Percentiles rank a stretch among this genome's conserved stretches.
phyloP scores from a whole-genome alignment of 2,113 vertebrate genomes.

The Mionectes macconnelli region DNA sequence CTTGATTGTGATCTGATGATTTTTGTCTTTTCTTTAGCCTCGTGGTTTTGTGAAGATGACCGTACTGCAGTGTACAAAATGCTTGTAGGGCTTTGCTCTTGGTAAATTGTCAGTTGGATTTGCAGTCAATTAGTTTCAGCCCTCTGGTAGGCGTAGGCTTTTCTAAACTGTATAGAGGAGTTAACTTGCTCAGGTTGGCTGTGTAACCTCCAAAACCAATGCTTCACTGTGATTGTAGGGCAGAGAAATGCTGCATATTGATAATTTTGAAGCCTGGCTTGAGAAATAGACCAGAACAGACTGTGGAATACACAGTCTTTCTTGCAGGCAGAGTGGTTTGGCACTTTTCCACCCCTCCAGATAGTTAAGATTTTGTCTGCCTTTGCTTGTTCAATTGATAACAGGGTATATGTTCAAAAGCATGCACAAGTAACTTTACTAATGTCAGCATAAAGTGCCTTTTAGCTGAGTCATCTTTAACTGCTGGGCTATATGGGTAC shows the following conservation, averaged over 20 bases:
- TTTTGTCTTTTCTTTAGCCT: not conserved
- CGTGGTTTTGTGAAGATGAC: accelerated
- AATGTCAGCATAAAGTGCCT: not conserved
- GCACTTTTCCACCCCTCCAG: accelerated
- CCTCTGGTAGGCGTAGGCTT: not conserved
- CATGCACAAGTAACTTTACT: not conserved
- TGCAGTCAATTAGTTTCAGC: not conserved
- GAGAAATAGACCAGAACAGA: not conserved
- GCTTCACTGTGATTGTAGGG: not conserved
- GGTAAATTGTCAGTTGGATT: not conserved
- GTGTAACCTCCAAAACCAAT: not conserved
- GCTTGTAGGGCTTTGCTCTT: not conserved
- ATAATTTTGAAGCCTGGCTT: not conserved
- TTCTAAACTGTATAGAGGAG: not conserved
- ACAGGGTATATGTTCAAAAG: not conserved
- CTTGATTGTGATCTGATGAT: accelerated
- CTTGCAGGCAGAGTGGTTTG: not conserved
- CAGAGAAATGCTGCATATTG: not conserved
- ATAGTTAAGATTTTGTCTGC: not conserved
- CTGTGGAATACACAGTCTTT: not conserved
- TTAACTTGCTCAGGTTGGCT: not conserved
- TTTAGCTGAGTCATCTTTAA: not conserved
- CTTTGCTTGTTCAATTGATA: not conserved
- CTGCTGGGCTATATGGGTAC: not conserved
- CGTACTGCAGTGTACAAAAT: not conserved